Base-by-base conservation (phyloP, 2,888 invertebrate genomes). In the Ochropacha duplaris region DNA sequence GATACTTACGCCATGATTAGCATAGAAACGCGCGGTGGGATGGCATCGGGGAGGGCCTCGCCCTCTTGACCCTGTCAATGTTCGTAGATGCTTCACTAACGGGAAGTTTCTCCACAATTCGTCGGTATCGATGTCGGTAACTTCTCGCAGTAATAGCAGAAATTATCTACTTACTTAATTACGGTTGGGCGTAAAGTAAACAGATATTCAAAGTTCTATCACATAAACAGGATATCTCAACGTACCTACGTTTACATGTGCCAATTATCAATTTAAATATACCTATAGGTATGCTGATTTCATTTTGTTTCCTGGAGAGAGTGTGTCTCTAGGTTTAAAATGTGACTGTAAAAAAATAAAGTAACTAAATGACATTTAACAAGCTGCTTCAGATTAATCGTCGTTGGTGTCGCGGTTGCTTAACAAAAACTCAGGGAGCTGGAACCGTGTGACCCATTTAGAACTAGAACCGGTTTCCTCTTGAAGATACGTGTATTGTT, bases 361-460 rank as follows among this genome's bases (percentile, higher is more conserved):
- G 44, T n/a, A 5, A 36, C 6, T 36, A 67, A 60, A 56, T 57
- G 50, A 63, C 55, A 64, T 68, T 66, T 68, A 64, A 68, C 70
- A 57, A 70, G 61, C 61, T 39, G 36, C 58, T 57, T 63, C 55
- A 57, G 61, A 52, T 62, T 66, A 71, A 71, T 65, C 64, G 72
- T 68, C 72, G 76, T 72, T 76, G 69, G 68, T 74, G 72, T 81
- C 79, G 82, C 82, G 79, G 81, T 81, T 73, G 76, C 76, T 79
- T 76, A 75, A 86, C 83, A 88, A 88, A 87, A 88, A 88, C 81
- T 81, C 81, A 78, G 83, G 87, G 85, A 84, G 83, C 81, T 84
- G 84, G 81, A 88, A 91, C 91, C 92, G 92, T 92, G 92, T 91
- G 92, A 92, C 92, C 92, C 92, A 92, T 92, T 92, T 91, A 90